Evolutionary conservation across 2,888 invertebrate genomes (phyloP).

Genomic region (Drosophila mimica): DNA sequence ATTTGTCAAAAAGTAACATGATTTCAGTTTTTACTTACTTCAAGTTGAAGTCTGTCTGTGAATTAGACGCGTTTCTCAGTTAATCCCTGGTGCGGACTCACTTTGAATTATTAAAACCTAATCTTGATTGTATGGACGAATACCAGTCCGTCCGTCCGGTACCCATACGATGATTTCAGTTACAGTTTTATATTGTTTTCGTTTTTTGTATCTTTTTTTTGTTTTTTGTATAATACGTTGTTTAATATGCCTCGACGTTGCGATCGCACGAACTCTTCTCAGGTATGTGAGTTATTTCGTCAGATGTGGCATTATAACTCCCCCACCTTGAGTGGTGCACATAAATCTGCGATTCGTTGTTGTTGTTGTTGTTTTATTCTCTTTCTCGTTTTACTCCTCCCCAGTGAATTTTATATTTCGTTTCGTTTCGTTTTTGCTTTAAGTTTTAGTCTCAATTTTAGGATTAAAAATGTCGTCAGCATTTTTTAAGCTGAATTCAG

Average conservation of each 20-base stretch:
- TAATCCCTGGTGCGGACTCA: slow-evolving; percentile 75
- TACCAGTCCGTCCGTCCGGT: not conserved
- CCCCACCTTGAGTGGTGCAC: slow-evolving; percentile 57
- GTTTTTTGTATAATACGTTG: slow-evolving; percentile 16
- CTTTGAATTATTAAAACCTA: slow-evolving; percentile 79
- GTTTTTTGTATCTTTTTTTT: not conserved
- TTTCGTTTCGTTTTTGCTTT: slow-evolving; percentile 20
- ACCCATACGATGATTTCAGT: slow-evolving; percentile 41
- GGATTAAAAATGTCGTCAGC: slow-evolving; percentile 81
- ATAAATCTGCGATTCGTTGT: slow-evolving; percentile 35
- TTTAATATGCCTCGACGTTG: slow-evolving; percentile 67
- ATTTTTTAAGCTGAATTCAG: slow-evolving; percentile 72
- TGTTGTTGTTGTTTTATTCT: not conserved
- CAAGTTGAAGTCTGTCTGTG: slow-evolving; percentile 41
- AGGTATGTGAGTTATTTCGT: slow-evolving; percentile 59
- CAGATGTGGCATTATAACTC: slow-evolving; percentile 43
- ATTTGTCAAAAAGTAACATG: slow-evolving; percentile 79
- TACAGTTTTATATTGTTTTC: slow-evolving; percentile 32
- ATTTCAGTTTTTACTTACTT: slow-evolving; percentile 73
- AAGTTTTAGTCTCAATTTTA: slow-evolving; percentile 76
- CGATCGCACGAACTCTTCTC: slow-evolving; percentile 74
- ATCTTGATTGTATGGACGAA: slow-evolving; percentile 69
- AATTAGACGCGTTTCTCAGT: slow-evolving; percentile 65
- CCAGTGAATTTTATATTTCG: not conserved
- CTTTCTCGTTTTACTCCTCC: too few species aligned